These are phyloP conservation scores for Hypsibius dujardini DNA, from an alignment of 1,140 invertebrate genomes.

Conservation along the genomic window DNA sequence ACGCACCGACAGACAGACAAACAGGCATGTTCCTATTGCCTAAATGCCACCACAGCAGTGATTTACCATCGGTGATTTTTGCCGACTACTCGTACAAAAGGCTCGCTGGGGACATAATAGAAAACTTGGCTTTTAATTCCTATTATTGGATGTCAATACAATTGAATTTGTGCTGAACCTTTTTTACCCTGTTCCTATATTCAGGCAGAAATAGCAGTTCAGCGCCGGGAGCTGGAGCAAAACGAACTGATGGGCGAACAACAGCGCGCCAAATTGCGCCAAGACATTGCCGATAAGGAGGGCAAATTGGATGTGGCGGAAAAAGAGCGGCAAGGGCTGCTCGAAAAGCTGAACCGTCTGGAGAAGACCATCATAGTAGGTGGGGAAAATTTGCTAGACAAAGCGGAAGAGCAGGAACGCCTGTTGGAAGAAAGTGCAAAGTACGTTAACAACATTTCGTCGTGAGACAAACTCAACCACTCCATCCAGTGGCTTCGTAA, in stretches of 20 bases:
- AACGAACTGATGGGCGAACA: constrained; percentile 37
- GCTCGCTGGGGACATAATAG: too few species aligned
- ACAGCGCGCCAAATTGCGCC: constrained; percentile 26
- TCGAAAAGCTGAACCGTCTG: constrained; percentile 66
- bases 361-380: constrained; percentile 92
- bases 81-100: too few species aligned
- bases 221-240: constrained; percentile 36
- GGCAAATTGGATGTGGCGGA: constrained; percentile 44
- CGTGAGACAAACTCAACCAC: neutral
- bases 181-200: neutral
- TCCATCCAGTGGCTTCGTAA: constrained; percentile 12
- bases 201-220: constrained; percentile 36
- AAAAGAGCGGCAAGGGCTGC: constrained; percentile 43
- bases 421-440: constrained; percentile 69
- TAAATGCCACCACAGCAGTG: too few species aligned
- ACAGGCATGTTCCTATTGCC: too few species aligned
- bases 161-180: too few species aligned
- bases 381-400: constrained; percentile 92
- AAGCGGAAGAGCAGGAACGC: constrained; percentile 79
- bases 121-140: too few species aligned
- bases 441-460: constrained; percentile 20
- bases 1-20: too few species aligned
- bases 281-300: constrained; percentile 45
- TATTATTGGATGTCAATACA: too few species aligned
- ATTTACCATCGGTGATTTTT: too few species aligned